Conservation (phyloP, 1,140 invertebrate species). For the Drosophila chauvacae region DNA sequence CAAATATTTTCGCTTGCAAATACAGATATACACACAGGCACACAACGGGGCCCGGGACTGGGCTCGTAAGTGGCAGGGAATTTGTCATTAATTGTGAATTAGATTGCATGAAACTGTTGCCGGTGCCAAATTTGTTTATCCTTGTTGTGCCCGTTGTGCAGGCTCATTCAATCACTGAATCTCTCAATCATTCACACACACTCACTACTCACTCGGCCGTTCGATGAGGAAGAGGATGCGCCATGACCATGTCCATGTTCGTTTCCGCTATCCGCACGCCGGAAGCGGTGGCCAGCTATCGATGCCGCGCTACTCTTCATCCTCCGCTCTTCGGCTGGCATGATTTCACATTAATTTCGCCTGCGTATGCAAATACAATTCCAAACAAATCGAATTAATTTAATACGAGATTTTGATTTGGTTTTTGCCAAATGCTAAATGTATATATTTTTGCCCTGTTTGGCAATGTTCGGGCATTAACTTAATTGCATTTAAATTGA, state of each 20-base stretch:
- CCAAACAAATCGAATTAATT: constrained; percentile 81
- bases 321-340: neutral
- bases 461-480: constrained; percentile 55
- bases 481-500: constrained; percentile 79
- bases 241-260: constrained; percentile 73
- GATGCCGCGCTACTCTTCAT: neutral
- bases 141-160: constrained; percentile 39
- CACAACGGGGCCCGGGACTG: constrained; percentile 5
- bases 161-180: constrained; percentile 30
- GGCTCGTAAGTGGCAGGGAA: constrained; percentile 76
- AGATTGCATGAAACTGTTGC: constrained; percentile 78
- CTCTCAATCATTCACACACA: constrained; percentile 29
- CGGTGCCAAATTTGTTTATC: constrained; percentile 57
- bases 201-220: constrained; percentile 59
- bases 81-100: constrained; percentile 83
- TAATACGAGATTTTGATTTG: constrained; percentile 71
- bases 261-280: constrained; percentile 43
- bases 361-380: constrained; percentile 80
- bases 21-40: constrained; percentile 40
- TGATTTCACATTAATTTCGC: constrained; percentile 74
- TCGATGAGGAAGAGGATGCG: constrained; percentile 33
- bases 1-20: constrained; percentile 79
- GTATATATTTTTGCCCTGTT: constrained; percentile 47
- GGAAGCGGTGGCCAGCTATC: constrained; percentile 51
- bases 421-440: constrained; percentile 66